Conservation (phyloP, 2,888 invertebrate genomes). For the Geotrupes spiniger region DNA sequence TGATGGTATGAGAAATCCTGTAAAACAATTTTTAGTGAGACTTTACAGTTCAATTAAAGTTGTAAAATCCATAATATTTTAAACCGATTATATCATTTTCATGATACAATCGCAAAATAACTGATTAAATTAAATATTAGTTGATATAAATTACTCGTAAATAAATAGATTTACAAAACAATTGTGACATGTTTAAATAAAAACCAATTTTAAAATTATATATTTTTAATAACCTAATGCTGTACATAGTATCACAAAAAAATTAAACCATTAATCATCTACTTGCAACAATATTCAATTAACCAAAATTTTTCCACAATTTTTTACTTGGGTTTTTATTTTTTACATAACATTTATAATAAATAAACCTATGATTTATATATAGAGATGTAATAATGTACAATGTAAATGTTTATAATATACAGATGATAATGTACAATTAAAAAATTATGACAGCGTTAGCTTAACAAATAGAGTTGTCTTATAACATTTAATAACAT, state of each 20-base stretch:
- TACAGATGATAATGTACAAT: conserved; percentile 17
- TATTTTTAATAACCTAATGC: conserved; percentile 15
- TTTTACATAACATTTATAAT: conserved; percentile 3
- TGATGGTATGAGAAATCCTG: too few relatives aligned
- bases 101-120: too few relatives aligned
- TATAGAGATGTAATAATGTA: conserved; percentile 17
- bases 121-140: conserved; percentile 9
- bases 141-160: neutral
- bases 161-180: conserved; percentile 3
- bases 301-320: conserved; percentile 17
- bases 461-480: neutral
- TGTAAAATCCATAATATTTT: too few relatives aligned
- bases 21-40: too few relatives aligned
- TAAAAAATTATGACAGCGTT: conserved; percentile 1
- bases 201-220: conserved; percentile 7
- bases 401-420: conserved; percentile 9
- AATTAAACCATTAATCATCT: conserved; percentile 11
- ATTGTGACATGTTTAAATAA: neutral
- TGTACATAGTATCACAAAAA: conserved; percentile 24
- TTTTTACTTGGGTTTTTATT: conserved; percentile 13
- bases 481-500: too few relatives aligned
- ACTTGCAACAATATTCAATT: conserved; percentile 4
- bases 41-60: too few relatives aligned
- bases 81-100: too few relatives aligned
- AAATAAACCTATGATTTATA: conserved; percentile 1